Evolutionary conservation across 2,797 vertebrate species (phyloP).

Genomic region (Micropoecilia bifurca): DNA sequence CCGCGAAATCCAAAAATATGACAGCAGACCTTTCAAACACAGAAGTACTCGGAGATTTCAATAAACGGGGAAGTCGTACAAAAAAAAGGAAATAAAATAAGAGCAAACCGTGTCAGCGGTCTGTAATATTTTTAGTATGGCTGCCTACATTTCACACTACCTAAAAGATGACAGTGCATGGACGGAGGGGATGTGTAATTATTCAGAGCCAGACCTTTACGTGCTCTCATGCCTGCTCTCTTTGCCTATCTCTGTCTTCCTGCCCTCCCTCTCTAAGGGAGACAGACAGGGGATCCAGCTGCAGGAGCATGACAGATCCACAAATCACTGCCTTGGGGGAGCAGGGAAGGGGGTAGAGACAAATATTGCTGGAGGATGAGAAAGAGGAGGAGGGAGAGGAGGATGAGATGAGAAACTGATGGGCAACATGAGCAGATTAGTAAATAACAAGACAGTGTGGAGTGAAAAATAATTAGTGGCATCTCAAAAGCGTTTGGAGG

Average conservation of each 20-base stretch:
- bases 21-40: background rate
- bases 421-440: slow-evolving; percentile 13
- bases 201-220: slow-evolving; percentile 59
- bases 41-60: slow-evolving; percentile 17
- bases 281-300: slow-evolving; percentile 64
- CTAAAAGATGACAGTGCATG: slow-evolving; percentile 63
- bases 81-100: slow-evolving; percentile 40
- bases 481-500: background rate
- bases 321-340: slow-evolving; percentile 68
- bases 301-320: slow-evolving; percentile 67
- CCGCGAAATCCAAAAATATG: background rate
- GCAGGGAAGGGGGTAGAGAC: slow-evolving; percentile 26
- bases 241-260: slow-evolving; percentile 31
- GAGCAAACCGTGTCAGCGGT: slow-evolving; percentile 34
- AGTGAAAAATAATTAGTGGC: slow-evolving; percentile 2
- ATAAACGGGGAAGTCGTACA: slow-evolving; percentile 53
- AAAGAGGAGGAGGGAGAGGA: background rate
- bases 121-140: slow-evolving; percentile 62
- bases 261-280: slow-evolving; percentile 43
- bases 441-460: slow-evolving; percentile 18
- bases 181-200: slow-evolving; percentile 63
- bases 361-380: slow-evolving; percentile 5
- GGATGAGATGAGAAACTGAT: background rate
- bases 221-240: slow-evolving; percentile 34
- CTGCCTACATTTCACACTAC: slow-evolving; percentile 67